These are phyloP conservation scores for Agrilus mali DNA, from an alignment of 2,888 invertebrate species.

Conservation along the genomic window DNA sequence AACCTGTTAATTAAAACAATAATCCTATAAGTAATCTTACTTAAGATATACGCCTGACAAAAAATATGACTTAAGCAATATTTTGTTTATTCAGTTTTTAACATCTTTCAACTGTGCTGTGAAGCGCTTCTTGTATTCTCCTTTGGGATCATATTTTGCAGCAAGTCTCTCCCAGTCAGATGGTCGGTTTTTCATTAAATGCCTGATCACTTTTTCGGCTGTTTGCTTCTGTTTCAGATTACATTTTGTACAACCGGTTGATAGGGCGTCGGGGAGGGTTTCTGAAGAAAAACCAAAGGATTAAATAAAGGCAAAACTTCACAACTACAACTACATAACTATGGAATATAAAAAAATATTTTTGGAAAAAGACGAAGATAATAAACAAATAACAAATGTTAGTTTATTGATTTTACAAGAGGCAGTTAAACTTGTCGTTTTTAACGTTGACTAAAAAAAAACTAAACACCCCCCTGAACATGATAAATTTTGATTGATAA, in stretches of 20 bases:
- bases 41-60: background rate
- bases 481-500: too few species aligned
- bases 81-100: background rate
- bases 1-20: too few species aligned
- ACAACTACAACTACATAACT: too few species aligned
- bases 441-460: too few species aligned
- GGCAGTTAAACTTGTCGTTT: too few species aligned
- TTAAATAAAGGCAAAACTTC: too few species aligned
- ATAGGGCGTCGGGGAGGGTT: constrained; percentile 57
- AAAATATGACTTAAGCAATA: background rate
- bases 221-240: constrained; percentile 50
- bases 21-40: too few species aligned
- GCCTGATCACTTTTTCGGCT: constrained; percentile 55
- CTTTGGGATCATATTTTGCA: constrained; percentile 58
- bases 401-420: too few species aligned
- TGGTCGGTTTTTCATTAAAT: constrained; percentile 48
- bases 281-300: constrained; percentile 35
- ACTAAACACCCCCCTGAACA: too few species aligned
- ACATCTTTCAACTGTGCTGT: constrained; percentile 17
- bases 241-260: constrained; percentile 54
- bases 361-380: too few species aligned
- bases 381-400: too few species aligned
- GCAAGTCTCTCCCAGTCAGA: constrained; percentile 55
- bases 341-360: too few species aligned
- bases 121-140: constrained; percentile 44